A percentile compares a stretch with the other conserved stretches of the same genome.
Conservation (phyloP, 2,888 invertebrate species). For the Caenorhabditis uteleia region DNA sequence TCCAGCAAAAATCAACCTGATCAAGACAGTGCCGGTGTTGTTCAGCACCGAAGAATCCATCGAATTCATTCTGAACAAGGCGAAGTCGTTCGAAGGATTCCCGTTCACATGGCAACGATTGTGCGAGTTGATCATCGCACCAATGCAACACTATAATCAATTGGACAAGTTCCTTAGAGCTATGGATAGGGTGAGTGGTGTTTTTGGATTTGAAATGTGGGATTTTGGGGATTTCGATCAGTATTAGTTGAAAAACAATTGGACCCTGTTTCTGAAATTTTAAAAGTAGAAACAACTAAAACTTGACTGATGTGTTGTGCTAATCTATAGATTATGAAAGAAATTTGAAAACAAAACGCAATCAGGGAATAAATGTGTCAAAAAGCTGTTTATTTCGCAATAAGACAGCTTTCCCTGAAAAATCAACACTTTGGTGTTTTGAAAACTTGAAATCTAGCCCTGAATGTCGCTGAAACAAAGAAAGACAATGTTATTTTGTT, state of each 20-base stretch:
- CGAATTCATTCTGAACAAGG: slow-evolving; percentile 27
- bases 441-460: no score
- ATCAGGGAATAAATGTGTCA: no score
- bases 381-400: no score
- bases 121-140: slow-evolving; percentile 26
- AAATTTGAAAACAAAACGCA: no score
- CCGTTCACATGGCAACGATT: slow-evolving; percentile 39
- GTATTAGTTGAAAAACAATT: no score
- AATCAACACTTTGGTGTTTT: neutral
- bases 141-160: slow-evolving; percentile 24
- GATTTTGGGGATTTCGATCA: neutral
- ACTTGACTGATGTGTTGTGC: no score
- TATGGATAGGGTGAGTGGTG: slow-evolving; percentile 20
- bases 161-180: slow-evolving; percentile 34
- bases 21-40: slow-evolving; percentile 28
- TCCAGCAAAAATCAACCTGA: slow-evolving; percentile 20
- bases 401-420: no score
- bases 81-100: slow-evolving; percentile 30
- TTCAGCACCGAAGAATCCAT: slow-evolving; percentile 27
- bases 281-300: no score
- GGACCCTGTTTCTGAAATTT: no score
- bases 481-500: no score
- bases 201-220: neutral
- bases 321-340: no score
- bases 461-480: neutral